Evolutionary conservation across 2,797 vertebrate genomes (phyloP), one percentile per base, ranked within the genome.

Genomic region (Sebastes alutus): DNA sequence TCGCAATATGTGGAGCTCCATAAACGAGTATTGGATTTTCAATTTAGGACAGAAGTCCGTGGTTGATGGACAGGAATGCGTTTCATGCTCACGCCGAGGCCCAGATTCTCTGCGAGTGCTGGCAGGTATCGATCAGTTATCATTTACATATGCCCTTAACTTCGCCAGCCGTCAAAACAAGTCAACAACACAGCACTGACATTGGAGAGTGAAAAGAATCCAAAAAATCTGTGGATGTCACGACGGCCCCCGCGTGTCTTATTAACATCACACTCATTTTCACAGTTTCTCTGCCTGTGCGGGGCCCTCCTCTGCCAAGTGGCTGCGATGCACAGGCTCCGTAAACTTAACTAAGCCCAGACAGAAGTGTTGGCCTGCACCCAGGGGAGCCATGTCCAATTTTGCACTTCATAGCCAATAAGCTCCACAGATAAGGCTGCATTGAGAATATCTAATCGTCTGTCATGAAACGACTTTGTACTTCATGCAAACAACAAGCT

Each of bases 21-120:
- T 86, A 88, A 90, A 89, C 30, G 84, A 88, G 65, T 86, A 93
- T 92, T 91, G 85, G 88, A 92, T 93, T 93, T 92, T 84, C 78
- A 89, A 85, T 91, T 87, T 87, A 75, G 77, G 84, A 70, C 72
- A 83, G 71, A 85, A 74, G 70, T 73, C 68, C 2, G 4, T 55
- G 73, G 55, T 76, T 88, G 86, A 88, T 82, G 9, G 82, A 83
- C 78, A 75, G 64, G 59, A 76, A 83, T 89, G 80, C 58, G 74
- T 55, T 70, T 63, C 84, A 62, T 49, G 81, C 77, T 72, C 62
- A 16, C 60, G 63, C 70, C 18, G 20, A 80, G 65, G 76, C 76
- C 68, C 38, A 16, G 54, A 80, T 81, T 83, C 66, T 76, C 65
- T 66, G 58, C 5, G 3, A 73, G 38, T 8, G 38, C 70, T 82